Evolutionary conservation across 1,140 invertebrate genomes (phyloP).

Genomic region (Zaprionus davidi): DNA sequence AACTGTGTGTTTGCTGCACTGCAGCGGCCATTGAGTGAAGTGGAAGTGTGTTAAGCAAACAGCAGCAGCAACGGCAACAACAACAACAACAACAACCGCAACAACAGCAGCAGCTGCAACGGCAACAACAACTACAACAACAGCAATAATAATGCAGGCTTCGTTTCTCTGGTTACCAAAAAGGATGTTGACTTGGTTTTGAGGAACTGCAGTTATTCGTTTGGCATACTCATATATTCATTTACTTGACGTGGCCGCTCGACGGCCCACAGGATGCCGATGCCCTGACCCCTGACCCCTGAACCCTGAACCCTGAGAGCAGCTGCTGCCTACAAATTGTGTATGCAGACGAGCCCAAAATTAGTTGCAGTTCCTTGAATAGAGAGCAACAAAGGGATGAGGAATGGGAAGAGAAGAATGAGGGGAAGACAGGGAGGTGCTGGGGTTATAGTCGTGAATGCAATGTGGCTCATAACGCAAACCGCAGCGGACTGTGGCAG

Average conservation of each 20-base stretch:
- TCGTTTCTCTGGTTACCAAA: slow-evolving; percentile 62
- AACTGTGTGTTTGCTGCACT: slow-evolving; percentile 29
- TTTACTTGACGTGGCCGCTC: slow-evolving; percentile 68
- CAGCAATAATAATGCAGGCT: slow-evolving; percentile 46
- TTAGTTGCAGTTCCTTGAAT: slow-evolving; percentile 65
- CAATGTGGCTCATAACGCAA: slow-evolving; percentile 43
- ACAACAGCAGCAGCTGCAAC: slow-evolving; percentile 28
- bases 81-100: slow-evolving; percentile 40
- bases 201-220: slow-evolving; percentile 80
- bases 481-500: slow-evolving; percentile 40
- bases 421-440: not conserved
- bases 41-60: slow-evolving; percentile 80
- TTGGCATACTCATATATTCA: slow-evolving; percentile 79
- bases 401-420: too few relatives aligned
- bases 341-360: slow-evolving; percentile 60
- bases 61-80: slow-evolving; percentile 46
- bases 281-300: not conserved
- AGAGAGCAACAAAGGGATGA: not conserved
- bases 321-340: slow-evolving; percentile 42
- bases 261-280: slow-evolving; percentile 42
- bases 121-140: slow-evolving; percentile 37
- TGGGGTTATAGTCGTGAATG: slow-evolving; percentile 14
- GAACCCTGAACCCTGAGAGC: slow-evolving; percentile 1
- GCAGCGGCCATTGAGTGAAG: slow-evolving; percentile 74
- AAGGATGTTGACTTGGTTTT: slow-evolving; percentile 81